Percentiles rank a stretch among this genome's conserved stretches.
Evolutionary conservation across 53 echinoderm and acorn worm genomes (phyloP).

Genomic region (Echinometra lucunter): DNA sequence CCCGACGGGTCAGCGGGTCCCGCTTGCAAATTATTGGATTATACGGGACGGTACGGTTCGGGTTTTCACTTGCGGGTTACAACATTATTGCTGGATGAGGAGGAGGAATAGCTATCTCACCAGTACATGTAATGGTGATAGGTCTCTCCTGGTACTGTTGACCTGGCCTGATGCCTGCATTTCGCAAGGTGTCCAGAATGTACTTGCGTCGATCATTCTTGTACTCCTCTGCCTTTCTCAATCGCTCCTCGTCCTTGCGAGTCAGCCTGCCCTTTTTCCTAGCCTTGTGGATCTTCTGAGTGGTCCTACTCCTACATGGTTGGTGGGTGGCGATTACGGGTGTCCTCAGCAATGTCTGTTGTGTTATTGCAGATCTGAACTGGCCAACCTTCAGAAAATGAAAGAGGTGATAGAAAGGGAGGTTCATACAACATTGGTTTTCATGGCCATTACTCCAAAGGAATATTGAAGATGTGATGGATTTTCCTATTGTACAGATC

Average conservation of each 20-base stretch:
- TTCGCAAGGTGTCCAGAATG: constrained; percentile 79
- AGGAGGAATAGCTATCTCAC: too few species aligned
- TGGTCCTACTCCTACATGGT: constrained; percentile 65
- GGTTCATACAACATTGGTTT: not conserved
- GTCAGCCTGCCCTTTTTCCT: constrained; percentile 83
- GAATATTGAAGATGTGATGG: not conserved
- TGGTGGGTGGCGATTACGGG: not conserved
- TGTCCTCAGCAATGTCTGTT: not conserved
- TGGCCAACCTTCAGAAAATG: not conserved
- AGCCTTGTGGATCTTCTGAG: constrained; percentile 79
- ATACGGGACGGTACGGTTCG: too few species aligned
- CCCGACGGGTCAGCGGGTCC: too few species aligned
- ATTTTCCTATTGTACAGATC: too few species aligned
- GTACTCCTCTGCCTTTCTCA: constrained; percentile 80
- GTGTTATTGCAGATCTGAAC: not conserved
- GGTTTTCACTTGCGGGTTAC: too few species aligned
- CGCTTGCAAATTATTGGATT: too few species aligned
- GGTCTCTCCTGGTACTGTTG: constrained; percentile 80
- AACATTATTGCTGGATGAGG: too few species aligned
- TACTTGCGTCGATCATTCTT: constrained; percentile 83
- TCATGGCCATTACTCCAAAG: not conserved
- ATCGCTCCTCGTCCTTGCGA: constrained; percentile 80
- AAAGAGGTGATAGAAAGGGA: not conserved
- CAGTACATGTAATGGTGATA: constrained; percentile 95
- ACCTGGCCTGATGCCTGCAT: constrained; percentile 82